A percentile compares a stretch with the other conserved stretches of the same genome.
Evolutionary conservation across 2,888 invertebrate species (phyloP).

Genomic region (Drosophila mayaguana): DNA sequence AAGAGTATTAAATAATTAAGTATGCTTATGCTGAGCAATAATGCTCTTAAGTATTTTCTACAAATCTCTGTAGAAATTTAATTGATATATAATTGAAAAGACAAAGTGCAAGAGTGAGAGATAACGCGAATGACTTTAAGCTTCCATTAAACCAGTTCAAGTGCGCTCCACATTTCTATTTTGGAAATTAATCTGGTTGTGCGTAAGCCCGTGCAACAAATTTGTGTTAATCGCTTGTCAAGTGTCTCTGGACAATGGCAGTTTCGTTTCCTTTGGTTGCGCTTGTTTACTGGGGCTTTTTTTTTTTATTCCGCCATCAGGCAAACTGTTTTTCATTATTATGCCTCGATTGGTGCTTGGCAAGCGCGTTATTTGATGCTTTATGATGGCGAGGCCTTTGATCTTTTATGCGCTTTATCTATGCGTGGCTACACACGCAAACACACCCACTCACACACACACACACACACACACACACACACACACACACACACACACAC

Average conservation of each 20-base stretch:
- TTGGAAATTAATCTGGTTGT: constrained; percentile 8
- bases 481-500: constrained; percentile 8
- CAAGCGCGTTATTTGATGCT: constrained; percentile 73
- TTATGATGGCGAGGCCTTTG: constrained; percentile 71
- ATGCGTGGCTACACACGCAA: constrained; percentile 46
- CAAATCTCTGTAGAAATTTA: not conserved
- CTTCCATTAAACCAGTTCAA: not conserved
- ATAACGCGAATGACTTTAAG: not conserved
- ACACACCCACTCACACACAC: constrained; percentile 13
- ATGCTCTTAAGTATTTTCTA: not conserved
- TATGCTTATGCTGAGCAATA: not conserved
- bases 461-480: constrained; percentile 1
- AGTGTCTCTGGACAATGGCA: constrained; percentile 65
- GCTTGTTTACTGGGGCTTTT: constrained; percentile 35
- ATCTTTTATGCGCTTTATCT: constrained; percentile 76
- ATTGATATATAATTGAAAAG: too few species aligned
- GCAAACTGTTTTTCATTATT: constrained; percentile 71
- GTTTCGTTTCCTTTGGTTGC: constrained; percentile 7
- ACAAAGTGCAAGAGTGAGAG: not conserved
- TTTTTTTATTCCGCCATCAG: constrained; percentile 2
- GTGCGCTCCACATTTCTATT: not conserved
- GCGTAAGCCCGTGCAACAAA: not conserved
- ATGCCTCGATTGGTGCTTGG: constrained; percentile 73
- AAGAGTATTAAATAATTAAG: constrained; percentile 1
- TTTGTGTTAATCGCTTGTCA: constrained; percentile 71